phyloP scores from a whole-genome alignment of 2,888 invertebrate species.

The Sinohyriopsis cumingii region DNA sequence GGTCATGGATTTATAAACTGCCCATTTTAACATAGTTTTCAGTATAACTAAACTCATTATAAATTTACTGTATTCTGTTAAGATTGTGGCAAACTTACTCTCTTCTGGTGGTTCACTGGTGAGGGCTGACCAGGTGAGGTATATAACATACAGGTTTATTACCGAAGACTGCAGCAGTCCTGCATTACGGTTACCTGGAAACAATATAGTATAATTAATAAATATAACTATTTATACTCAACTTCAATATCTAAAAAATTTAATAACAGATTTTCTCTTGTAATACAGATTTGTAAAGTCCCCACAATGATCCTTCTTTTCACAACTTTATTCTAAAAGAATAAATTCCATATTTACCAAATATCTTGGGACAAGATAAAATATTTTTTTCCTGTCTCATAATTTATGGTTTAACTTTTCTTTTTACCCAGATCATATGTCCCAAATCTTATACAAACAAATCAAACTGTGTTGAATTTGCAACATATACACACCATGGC shows the following conservation, averaged over 20 bases:
- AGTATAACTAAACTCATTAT: background rate
- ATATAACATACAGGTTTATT: constrained; percentile 72
- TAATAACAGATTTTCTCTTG: background rate
- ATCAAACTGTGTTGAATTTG: too few species aligned
- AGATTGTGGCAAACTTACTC: constrained; percentile 46
- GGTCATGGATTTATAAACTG: background rate
- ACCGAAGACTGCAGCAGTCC: constrained; percentile 72
- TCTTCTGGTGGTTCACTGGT: constrained; percentile 72
- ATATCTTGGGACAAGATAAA: too few species aligned
- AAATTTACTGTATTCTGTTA: constrained; percentile 26
- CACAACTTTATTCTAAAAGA: background rate
- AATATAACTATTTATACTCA: background rate
- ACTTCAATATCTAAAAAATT: background rate
- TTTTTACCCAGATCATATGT: too few species aligned
- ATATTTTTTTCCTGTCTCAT: too few species aligned
- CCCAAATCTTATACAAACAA: too few species aligned
- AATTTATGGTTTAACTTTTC: too few species aligned
- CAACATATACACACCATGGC: too few species aligned
- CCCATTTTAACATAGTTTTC: background rate
- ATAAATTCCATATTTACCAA: background rate
- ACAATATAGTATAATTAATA: background rate
- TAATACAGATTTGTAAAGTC: background rate
- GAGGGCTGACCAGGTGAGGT: constrained; percentile 73
- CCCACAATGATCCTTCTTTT: background rate
- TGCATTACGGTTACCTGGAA: constrained; percentile 68